Evolutionary conservation across 2,888 invertebrate species (phyloP).

Genomic region (Ophioninae sp.): DNA sequence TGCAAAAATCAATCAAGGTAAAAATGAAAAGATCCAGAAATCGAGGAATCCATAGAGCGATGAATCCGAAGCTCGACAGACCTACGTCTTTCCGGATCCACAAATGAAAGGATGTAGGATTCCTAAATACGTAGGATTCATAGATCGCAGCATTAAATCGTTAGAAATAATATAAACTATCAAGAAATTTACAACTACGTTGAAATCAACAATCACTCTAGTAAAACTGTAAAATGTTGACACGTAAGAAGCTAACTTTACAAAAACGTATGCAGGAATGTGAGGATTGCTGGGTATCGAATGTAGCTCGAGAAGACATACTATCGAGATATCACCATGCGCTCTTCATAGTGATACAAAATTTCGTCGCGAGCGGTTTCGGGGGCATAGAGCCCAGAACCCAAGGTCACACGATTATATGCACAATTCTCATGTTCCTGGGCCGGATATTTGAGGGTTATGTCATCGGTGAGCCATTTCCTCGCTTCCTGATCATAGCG

Average conservation of each 20-base stretch:
- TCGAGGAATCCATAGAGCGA: no score
- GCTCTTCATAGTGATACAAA: conserved; percentile 75
- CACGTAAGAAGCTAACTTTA: no score
- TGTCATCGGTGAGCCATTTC: conserved; percentile 69
- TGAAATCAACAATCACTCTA: no score
- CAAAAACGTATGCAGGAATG: conserved; percentile 70
- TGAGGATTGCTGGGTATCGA: conserved; percentile 71
- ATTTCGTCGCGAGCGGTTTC: conserved; percentile 73
- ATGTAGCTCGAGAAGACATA: conserved; percentile 52
- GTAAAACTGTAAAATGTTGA: no score
- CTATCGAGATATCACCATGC: conserved; percentile 70
- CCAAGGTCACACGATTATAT: conserved; percentile 70
- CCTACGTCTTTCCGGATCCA: no score
- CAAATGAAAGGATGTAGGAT: no score
- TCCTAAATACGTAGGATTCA: no score
- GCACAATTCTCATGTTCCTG: conserved; percentile 72
- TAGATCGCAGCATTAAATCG: no score
- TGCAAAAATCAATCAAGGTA: no score
- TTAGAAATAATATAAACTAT: no score
- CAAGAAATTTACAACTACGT: no score
- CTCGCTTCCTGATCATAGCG: neutral
- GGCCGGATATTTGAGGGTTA: conserved; percentile 75
- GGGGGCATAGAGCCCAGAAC: conserved; percentile 69
- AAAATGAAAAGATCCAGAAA: no score
- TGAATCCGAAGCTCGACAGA: neutral